These are phyloP conservation scores for Alosa sapidissima DNA, from an alignment of 2,797 vertebrate species.

Conservation along the genomic window DNA sequence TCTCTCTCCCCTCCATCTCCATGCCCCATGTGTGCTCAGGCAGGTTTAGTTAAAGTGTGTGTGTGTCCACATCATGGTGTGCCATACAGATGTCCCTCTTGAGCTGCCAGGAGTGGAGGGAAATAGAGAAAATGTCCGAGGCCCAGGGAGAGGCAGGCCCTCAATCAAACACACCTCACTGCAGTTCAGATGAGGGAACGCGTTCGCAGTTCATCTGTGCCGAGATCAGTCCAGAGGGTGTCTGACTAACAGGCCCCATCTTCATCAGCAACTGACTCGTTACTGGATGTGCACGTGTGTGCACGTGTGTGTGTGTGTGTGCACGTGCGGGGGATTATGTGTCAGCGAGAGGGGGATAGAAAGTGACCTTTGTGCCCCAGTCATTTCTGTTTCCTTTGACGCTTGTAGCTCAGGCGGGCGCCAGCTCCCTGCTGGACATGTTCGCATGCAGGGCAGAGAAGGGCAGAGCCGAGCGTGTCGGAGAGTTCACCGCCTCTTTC, in stretches of 20 bases:
- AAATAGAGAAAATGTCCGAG: background rate
- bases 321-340: background rate
- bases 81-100: background rate
- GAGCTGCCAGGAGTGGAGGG: background rate
- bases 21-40: background rate
- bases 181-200: background rate
- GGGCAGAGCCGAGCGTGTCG: too few relatives aligned
- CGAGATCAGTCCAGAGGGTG: background rate
- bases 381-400: background rate
- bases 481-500: too few relatives aligned
- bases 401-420: too few relatives aligned
- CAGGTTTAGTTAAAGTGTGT: background rate
- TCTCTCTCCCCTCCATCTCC: background rate
- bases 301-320: background rate
- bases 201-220: too few relatives aligned
- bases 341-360: background rate
- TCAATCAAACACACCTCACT: background rate
- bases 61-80: background rate
- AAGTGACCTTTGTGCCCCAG: slow-evolving; percentile 2
- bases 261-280: background rate
- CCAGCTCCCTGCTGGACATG: too few relatives aligned
- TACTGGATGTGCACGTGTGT: background rate
- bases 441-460: too few relatives aligned
- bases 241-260: background rate
- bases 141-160: background rate